Evolutionary conservation across 2,113 vertebrate species (phyloP).

Genomic region (Catharus fuscescens): DNA sequence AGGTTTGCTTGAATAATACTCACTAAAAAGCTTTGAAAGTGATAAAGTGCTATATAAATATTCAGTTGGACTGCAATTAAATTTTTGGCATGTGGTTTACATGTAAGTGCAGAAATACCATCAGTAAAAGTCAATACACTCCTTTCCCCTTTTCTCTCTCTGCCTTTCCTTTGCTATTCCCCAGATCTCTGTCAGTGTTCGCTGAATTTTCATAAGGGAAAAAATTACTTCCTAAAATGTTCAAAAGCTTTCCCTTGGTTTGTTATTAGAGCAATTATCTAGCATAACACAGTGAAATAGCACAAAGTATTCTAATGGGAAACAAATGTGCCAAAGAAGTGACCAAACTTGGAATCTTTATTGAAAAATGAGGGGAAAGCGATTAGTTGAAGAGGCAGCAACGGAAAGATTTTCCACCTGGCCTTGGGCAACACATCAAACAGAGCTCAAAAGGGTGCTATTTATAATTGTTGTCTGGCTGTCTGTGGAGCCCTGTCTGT

Average conservation of each 20-base stretch:
- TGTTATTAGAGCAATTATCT: slow-evolving; percentile 88
- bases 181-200: slow-evolving; percentile 64
- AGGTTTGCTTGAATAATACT: neutral
- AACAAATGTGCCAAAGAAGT: slow-evolving; percentile 80
- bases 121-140: neutral
- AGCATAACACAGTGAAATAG: slow-evolving; percentile 80
- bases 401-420: slow-evolving; percentile 82
- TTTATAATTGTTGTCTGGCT: slow-evolving; percentile 79
- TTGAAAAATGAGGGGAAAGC: slow-evolving; percentile 81
- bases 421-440: slow-evolving; percentile 82
- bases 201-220: slow-evolving; percentile 70
- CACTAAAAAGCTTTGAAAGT: slow-evolving; percentile 28
- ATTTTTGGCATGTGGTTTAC: neutral
- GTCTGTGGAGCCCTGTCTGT: slow-evolving; percentile 41
- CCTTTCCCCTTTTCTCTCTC: neutral
- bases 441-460: slow-evolving; percentile 70
- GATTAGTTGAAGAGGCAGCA: slow-evolving; percentile 75
- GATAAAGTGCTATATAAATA: slow-evolving; percentile 49
- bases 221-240: slow-evolving; percentile 84
- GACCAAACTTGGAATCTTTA: slow-evolving; percentile 71
- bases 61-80: slow-evolving; percentile 33
- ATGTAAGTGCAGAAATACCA: slow-evolving; percentile 5
- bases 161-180: neutral
- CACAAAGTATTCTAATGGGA: slow-evolving; percentile 81
- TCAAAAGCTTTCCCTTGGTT: slow-evolving; percentile 83